Conservation (phyloP, 2,113 vertebrate species). For the Cinclus cinclus region DNA sequence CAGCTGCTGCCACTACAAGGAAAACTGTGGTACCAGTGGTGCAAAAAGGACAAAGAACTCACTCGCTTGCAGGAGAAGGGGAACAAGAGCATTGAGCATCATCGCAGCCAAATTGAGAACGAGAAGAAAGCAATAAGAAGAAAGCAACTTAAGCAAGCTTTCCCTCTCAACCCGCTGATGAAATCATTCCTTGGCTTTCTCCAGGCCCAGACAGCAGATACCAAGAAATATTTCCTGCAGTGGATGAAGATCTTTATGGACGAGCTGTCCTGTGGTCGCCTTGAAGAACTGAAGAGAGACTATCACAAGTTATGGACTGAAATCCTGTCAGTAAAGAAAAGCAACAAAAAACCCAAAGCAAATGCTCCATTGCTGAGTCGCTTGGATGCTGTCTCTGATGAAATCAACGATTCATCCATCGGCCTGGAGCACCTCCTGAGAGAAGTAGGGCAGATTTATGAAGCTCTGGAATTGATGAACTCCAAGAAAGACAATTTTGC, state of each 20-base stretch:
- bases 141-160: slow-evolving; percentile 18
- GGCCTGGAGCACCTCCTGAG: slow-evolving; percentile 55
- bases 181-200: slow-evolving; percentile 37
- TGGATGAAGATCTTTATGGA: slow-evolving; percentile 70
- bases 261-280: background rate
- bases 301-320: slow-evolving; percentile 62
- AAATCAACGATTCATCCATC: too few species aligned
- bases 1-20: slow-evolving; percentile 68
- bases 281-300: slow-evolving; percentile 26
- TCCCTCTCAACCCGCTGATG: slow-evolving; percentile 31
- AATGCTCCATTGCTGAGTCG: too few species aligned
- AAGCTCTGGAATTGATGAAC: slow-evolving; percentile 52
- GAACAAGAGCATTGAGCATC: slow-evolving; percentile 55
- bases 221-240: slow-evolving; percentile 72
- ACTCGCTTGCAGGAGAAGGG: slow-evolving; percentile 62
- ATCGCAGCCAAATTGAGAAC: slow-evolving; percentile 52
- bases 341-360: too few species aligned
- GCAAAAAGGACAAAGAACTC: slow-evolving; percentile 70
- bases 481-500: background rate
- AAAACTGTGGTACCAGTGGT: slow-evolving; percentile 65
- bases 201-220: background rate
- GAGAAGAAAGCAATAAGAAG: slow-evolving; percentile 50
- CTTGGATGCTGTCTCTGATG: too few species aligned
- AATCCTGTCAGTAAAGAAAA: background rate
- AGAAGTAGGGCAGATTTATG: slow-evolving; percentile 79